Percentiles rank a stretch among this genome's conserved stretches.
These are phyloP conservation scores for Magallana nippona DNA, from an alignment of 2,888 invertebrate genomes.

Conservation along the genomic window DNA sequence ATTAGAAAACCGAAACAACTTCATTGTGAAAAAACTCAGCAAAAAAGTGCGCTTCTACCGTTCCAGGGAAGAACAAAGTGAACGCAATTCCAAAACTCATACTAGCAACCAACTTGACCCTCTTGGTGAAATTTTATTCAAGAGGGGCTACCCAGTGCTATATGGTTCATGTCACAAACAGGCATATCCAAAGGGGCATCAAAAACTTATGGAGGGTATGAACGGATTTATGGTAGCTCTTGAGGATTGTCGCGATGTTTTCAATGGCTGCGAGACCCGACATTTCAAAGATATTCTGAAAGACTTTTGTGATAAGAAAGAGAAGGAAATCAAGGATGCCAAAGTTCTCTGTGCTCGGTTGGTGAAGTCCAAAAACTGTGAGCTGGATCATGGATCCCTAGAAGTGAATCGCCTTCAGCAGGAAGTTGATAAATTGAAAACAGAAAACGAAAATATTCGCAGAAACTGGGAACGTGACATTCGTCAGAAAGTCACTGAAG, in stretches of 20 bases:
- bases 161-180: conserved; percentile 32
- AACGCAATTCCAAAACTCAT: background rate
- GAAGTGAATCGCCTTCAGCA: conserved; percentile 30
- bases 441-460: conserved; percentile 24
- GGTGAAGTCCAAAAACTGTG: conserved; percentile 35
- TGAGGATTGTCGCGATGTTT: conserved; percentile 36
- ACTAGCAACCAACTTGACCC: conserved; percentile 22
- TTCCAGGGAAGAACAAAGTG: conserved; percentile 5
- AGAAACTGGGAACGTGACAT: conserved; percentile 34
- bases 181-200: conserved; percentile 2
- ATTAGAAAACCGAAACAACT: conserved; percentile 42
- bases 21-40: conserved; percentile 43
- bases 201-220: conserved; percentile 31
- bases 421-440: conserved; percentile 13
- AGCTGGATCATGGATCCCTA: conserved; percentile 28
- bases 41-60: conserved; percentile 36
- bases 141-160: background rate
- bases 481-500: conserved; percentile 11
- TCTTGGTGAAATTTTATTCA: conserved; percentile 25
- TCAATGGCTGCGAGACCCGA: conserved; percentile 6
- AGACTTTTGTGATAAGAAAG: conserved; percentile 21
- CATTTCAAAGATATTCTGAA: conserved; percentile 32
- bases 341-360: conserved; percentile 15
- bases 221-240: background rate
- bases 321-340: conserved; percentile 31